Evolutionary conservation across 1,140 invertebrate genomes (phyloP), one percentile per base, ranked within the genome.

Genomic region (Drosophila sp.): DNA sequence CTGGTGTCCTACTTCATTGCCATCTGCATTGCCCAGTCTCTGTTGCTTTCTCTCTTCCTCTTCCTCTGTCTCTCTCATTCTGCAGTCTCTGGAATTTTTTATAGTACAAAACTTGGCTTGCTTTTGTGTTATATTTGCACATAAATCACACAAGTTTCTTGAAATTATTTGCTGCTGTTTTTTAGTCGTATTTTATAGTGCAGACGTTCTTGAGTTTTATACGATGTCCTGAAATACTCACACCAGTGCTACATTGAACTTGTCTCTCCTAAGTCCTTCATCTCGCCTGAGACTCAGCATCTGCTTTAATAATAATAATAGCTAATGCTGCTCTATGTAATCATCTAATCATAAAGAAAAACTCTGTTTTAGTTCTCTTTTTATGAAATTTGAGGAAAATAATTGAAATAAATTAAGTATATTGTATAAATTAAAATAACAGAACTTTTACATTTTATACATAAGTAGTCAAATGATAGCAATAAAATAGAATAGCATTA

Each of bases 131-230:
- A 46, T 86, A 86, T 86, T 84, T 86, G 74, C 81, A 86, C 78
- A 84, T 84, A 84, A 86, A 84, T 84, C 81, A 80, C 81, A 86
- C 74, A 86, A 84, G 74, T 84, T 84, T 81, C 67, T 64, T 53
- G 45, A 71, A 82, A 78, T 76, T 75, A 72, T 78, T 67, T 75
- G 58, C 70, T 54, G 13, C 45, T 65, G 25, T 59, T 43, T 77
- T 48, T 62, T 63, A 64, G 53, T 71, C 65, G 65, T 51, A 43
- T 59, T 78, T 32, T 63, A 70, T 46, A 63, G 29, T 63, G 50
- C 38, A 63, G 48, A 54, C 59, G 48, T 25, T 67, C 51, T 62
- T 21, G 38, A 38, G 48, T 54, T 59, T 54, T 27, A 62, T 51
- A 43, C 13, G 27, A 13, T 25, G 53, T 7, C 43, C 46, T 50